These are phyloP conservation scores for Globia sparganii DNA, from an alignment of 2,888 invertebrate species.

Conservation along the genomic window DNA sequence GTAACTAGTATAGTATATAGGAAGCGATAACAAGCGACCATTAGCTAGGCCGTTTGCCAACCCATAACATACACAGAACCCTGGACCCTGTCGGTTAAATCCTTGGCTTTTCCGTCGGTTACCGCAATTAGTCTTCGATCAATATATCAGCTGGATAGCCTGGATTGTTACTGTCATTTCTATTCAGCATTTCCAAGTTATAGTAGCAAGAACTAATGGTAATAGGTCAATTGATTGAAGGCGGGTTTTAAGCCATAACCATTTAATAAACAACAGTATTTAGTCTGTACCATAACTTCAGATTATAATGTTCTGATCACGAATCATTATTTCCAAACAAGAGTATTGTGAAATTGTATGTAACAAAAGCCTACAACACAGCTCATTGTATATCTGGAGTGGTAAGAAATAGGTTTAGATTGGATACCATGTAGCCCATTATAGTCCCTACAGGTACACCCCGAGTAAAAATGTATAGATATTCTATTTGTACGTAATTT, in stretches of 20 bases:
- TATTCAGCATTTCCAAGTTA: slow-evolving; percentile 4
- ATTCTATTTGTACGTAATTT: background rate
- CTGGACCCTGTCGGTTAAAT: slow-evolving; percentile 11
- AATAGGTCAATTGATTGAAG: slow-evolving; percentile 25
- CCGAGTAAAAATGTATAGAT: background rate
- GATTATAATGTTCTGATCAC: slow-evolving; percentile 51
- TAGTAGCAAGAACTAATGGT: slow-evolving; percentile 27
- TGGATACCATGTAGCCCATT: slow-evolving; percentile 1
- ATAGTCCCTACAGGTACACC: slow-evolving; percentile 4
- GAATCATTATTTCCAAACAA: slow-evolving; percentile 55
- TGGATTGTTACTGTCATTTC: slow-evolving; percentile 2
- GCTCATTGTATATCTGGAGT: background rate
- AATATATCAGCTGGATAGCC: slow-evolving; percentile 7
- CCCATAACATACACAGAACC: slow-evolving; percentile 15
- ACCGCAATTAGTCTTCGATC: background rate
- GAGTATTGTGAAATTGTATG: slow-evolving; percentile 44
- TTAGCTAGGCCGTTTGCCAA: slow-evolving; percentile 6
- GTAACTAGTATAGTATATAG: background rate
- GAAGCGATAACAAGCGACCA: slow-evolving; percentile 19
- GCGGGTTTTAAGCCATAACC: slow-evolving; percentile 16
- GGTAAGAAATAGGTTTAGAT: background rate
- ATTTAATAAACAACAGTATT: slow-evolving; percentile 43
- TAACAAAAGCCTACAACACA: slow-evolving; percentile 28
- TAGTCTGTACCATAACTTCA: slow-evolving; percentile 46
- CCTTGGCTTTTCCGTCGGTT: background rate